phyloP scores from a whole-genome alignment of 1,140 invertebrate genomes.

The Tetranychus urticae region DNA sequence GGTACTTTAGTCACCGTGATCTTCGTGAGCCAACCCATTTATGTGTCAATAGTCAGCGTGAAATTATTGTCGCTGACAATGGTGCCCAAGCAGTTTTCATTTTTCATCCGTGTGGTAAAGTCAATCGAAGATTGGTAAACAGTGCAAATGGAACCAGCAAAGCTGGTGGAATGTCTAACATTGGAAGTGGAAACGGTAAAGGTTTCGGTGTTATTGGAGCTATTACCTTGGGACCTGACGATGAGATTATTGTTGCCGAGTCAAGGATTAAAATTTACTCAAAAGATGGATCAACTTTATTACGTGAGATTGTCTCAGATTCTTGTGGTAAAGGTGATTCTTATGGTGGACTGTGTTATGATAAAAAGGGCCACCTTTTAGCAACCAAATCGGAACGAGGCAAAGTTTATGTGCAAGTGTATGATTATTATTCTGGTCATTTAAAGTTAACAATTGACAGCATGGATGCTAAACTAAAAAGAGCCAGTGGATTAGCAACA shows the following conservation, averaged over 20 bases:
- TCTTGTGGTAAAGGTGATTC: constrained; percentile 23
- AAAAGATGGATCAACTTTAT: constrained; percentile 36
- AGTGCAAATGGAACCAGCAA: neutral
- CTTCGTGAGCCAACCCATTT: constrained; percentile 46
- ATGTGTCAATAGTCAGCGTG: constrained; percentile 49
- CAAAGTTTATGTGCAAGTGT: constrained; percentile 44
- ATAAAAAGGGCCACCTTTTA: constrained; percentile 38
- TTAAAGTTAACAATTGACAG: constrained; percentile 54
- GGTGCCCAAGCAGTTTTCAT: constrained; percentile 53
- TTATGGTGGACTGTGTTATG: constrained; percentile 53
- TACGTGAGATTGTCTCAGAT: neutral
- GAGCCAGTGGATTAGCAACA: constrained; percentile 50
- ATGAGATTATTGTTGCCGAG: constrained; percentile 59
- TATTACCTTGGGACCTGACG: constrained; percentile 38
- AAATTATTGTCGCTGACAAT: constrained; percentile 66
- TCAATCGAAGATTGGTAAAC: constrained; percentile 20
- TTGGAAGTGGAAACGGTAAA: no score
- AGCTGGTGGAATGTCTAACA: no score
- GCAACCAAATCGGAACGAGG: constrained; percentile 50
- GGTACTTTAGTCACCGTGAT: constrained; percentile 30
- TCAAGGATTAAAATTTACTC: constrained; percentile 53
- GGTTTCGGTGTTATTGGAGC: constrained; percentile 33
- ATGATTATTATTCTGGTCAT: constrained; percentile 35
- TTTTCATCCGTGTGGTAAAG: constrained; percentile 48
- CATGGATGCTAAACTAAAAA: constrained; percentile 43